phyloP scores from a whole-genome alignment of 2,797 vertebrate species.

The Phaenicophaeus curvirostris region DNA sequence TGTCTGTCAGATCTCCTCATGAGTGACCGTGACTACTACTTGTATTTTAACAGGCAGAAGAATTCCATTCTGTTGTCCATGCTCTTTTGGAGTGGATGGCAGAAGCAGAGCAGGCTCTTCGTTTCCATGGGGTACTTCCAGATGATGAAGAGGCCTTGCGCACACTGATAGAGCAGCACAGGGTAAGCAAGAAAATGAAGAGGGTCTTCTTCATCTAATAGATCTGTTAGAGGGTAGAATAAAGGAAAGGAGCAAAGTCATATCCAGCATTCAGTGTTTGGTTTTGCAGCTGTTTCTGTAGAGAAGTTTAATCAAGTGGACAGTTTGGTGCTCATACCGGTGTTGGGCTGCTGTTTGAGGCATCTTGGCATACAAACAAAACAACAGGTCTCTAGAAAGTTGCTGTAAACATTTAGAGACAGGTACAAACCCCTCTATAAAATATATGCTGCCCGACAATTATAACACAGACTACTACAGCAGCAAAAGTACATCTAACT shows the following conservation, averaged over 20 bases:
- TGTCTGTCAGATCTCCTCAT: conserved; percentile 22
- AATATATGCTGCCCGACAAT: not conserved
- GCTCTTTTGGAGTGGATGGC: conserved; percentile 96
- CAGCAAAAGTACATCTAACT: not conserved
- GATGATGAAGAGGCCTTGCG: conserved; percentile 94
- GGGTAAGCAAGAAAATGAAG: conserved; percentile 76
- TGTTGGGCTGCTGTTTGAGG: not conserved
- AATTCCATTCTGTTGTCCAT: conserved; percentile 96
- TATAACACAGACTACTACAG: not conserved
- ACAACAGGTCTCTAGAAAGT: not conserved
- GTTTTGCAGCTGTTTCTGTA: not conserved
- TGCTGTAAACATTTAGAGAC: not conserved
- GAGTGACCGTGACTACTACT: not conserved
- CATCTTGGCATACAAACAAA: not conserved
- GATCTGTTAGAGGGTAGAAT: not conserved
- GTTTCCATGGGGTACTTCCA: conserved; percentile 94
- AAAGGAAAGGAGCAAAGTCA: not conserved
- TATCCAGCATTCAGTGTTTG: not conserved
- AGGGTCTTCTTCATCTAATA: not conserved
- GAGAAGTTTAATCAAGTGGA: not conserved
- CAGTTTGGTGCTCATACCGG: not conserved
- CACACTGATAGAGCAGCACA: conserved; percentile 92
- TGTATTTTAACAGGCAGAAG: conserved; percentile 87
- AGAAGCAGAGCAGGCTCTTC: conserved; percentile 94
- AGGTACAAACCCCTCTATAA: not conserved